Evolutionary conservation across 1,140 invertebrate species (phyloP), one percentile per base, ranked within the genome.

Genomic region (Chironomus tepperi): DNA sequence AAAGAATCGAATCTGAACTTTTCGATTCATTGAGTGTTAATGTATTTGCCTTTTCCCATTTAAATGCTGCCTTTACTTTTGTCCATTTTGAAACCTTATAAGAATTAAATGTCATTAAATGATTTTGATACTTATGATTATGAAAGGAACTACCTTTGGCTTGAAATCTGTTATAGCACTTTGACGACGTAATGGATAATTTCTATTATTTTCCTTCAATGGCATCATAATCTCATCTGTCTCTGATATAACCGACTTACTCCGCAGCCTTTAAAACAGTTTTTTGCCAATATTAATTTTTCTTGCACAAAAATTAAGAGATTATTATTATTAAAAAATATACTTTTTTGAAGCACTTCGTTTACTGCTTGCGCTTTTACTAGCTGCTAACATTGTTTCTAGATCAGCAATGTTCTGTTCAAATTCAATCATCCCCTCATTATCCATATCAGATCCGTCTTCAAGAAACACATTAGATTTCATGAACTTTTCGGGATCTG

Each of bases 51-150:
- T 85, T 85, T 77, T 90, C 89, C 89, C 87, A 92, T 78, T 88
- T 90, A 76, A 93, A 91, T 10, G 91, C 92, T 19, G 91, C 90
- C 81, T 93, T 93, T 8, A 93, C 91, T 80, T 89, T 88, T 1
- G 90, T 93, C 92, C 92, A 93, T 78, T 92, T 92, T 0, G 91
- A 93, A 8, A 91, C 85, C 80, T 90, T 10, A 2, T 12, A 57
- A 57, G 2, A n/a, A 3, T 57, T 57, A n/a, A 57, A 57, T 12
- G 2, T 57, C 2, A 2, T 12, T 57, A 12, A n/a, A n/a, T n/a
- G n/a, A n/a, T n/a, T n/a, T n/a, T n/a, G n/a, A n/a, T n/a, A n/a
- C n/a, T n/a, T n/a, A n/a, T n/a, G n/a, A n/a, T n/a, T n/a, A n/a
- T n/a, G n/a, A n/a, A n/a, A 57, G n/a, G n/a, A 57, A 12, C 7